Base-by-base conservation (phyloP, 2,797 vertebrate species). In the Sebastes iracundus region DNA sequence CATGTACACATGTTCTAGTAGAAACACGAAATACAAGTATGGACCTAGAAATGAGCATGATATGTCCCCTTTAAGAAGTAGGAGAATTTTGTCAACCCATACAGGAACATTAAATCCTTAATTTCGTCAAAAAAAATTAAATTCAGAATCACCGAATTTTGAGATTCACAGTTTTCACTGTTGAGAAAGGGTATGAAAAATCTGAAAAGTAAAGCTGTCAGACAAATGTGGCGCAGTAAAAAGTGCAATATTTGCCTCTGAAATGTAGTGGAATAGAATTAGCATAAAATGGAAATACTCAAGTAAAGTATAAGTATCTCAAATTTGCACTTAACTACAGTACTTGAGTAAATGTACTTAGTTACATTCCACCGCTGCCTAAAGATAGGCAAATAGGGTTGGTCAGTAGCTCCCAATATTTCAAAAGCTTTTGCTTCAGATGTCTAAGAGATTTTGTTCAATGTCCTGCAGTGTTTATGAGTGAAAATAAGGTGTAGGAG, bases 391-490 rank as follows among this genome's bases (percentile, higher is more conserved):
- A 64, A 46, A 78, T 16, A 8, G 2, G 27, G 20, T 22, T 72
- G 7, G 27, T 18, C 52, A 35, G 30, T 13, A 42, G 5, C 23
- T 63, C 12, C 4, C 10, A 9, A 0, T 65, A 25, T 72, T 76
- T 23, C 27, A 27, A 16, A 35, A 23, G 16, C 33, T 69, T 72
- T 77, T 55, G 9, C 52, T 56, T 32, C 63, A 75, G 38, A 27
- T 28, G 53, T 72, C 2, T 18, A 20, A 69, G n/a, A 6, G 32
- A 42, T 64, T 49, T 4, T 10, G 55, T 77, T 75, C 33, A 58
- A 52, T 72, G 65, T 70, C 33, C 66, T 64, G 16, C n/a, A 38
- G 63, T 72, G 58, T 78, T 80, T 70, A 68, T 69, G 55, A 72
- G 23, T 49, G 16, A 61, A 77, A 73, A 56, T 64, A 27, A 60